These are phyloP conservation scores for Pristionchus japonicus DNA, from an alignment of 2,888 invertebrate species.

Conservation along the genomic window DNA sequence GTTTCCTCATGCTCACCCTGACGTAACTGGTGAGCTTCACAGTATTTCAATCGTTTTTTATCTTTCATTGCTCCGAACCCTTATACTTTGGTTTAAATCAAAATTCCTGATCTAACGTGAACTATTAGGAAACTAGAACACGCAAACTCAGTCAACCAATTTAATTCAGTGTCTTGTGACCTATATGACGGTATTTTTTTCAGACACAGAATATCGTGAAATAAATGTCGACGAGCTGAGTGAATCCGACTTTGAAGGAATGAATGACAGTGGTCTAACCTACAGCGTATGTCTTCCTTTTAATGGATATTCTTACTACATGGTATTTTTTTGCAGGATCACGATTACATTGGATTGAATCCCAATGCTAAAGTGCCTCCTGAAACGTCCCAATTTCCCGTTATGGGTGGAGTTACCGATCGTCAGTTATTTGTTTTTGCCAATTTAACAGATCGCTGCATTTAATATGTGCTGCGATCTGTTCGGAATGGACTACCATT, in stretches of 20 bases:
- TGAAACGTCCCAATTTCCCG: slow-evolving; percentile 16
- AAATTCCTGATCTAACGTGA: background rate
- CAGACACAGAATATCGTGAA: background rate
- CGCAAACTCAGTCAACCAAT: no score
- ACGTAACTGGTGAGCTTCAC: background rate
- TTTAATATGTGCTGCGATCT: background rate
- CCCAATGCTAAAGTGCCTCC: background rate
- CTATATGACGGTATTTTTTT: no score
- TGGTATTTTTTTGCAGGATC: slow-evolving; percentile 43
- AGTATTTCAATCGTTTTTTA: background rate
- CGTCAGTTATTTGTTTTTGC: background rate
- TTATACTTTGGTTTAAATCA: background rate
- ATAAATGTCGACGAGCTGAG: slow-evolving; percentile 1
- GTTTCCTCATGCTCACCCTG: background rate
- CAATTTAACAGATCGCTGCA: background rate
- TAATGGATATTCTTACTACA: no score
- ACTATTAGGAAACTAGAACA: background rate
- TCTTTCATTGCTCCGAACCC: background rate
- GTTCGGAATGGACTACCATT: background rate
- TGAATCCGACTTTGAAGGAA: slow-evolving; percentile 28
- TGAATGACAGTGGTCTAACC: slow-evolving; percentile 16
- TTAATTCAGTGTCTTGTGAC: no score
- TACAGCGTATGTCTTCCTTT: slow-evolving; percentile 7
- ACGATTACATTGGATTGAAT: slow-evolving; percentile 17
- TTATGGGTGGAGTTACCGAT: slow-evolving; percentile 35